phyloP scores from a whole-genome alignment of 2,113 vertebrate genomes.

The Capreolus pygargus region DNA sequence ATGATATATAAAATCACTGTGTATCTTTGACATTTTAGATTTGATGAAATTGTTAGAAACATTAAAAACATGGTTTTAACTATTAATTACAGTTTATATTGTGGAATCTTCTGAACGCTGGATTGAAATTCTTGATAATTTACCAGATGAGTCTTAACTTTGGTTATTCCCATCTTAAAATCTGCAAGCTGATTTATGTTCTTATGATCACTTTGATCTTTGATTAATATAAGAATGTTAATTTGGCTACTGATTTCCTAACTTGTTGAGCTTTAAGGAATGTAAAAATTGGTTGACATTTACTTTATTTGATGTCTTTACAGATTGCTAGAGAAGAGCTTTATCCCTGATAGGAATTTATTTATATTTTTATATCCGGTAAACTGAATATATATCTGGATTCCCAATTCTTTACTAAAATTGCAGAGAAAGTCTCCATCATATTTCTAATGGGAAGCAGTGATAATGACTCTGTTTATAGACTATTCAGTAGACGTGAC shows the following conservation, averaged over 20 bases:
- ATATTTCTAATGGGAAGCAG: conserved; percentile 18
- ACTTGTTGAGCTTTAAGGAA: conserved; percentile 33
- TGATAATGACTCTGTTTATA: neutral
- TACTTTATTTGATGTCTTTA: conserved; percentile 13
- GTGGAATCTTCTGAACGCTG: neutral
- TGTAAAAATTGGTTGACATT: conserved; percentile 32
- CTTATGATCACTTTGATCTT: conserved; percentile 1
- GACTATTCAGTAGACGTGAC: neutral
- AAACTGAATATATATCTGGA: neutral
- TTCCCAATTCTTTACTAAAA: neutral
- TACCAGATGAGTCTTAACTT: conserved; percentile 18
- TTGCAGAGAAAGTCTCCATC: conserved; percentile 3
- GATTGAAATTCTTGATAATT: conserved; percentile 29
- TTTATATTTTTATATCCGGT: neutral
- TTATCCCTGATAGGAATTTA: neutral
- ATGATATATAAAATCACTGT: conserved; percentile 22
- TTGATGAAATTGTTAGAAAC: conserved; percentile 42
- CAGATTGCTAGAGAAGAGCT: conserved; percentile 6
- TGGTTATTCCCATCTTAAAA: conserved; percentile 28
- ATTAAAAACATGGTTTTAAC: conserved; percentile 48
- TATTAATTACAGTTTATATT: conserved; percentile 6
- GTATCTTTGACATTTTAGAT: conserved; percentile 23
- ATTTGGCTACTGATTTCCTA: conserved; percentile 31
- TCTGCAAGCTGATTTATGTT: conserved; percentile 38
- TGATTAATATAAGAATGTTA: conserved; percentile 7